phyloP scores from a whole-genome alignment of 2,113 vertebrate species.

The Lutjanus erythropterus region DNA sequence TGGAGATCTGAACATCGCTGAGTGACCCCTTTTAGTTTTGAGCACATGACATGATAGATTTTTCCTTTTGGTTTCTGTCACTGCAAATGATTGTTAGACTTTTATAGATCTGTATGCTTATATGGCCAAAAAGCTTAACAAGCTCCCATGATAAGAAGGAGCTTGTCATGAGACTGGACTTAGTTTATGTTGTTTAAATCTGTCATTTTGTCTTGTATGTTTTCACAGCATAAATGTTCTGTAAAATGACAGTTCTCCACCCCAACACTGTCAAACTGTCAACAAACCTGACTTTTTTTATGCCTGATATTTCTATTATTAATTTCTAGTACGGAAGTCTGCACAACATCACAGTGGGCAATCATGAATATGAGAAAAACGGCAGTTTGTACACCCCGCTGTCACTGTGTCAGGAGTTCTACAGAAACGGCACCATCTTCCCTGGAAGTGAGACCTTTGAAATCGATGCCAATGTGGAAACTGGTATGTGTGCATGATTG shows the following conservation, averaged over 20 bases:
- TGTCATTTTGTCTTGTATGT: background rate
- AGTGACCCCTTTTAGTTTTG: too few species aligned
- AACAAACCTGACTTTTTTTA: background rate
- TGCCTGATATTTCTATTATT: background rate
- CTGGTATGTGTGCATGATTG: constrained; percentile 79
- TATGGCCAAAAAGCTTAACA: background rate
- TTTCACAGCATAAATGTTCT: background rate
- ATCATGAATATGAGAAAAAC: constrained; percentile 90
- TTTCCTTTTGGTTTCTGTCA: constrained; percentile 12
- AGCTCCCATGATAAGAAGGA: background rate
- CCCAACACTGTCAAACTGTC: background rate
- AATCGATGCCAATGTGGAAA: constrained; percentile 91
- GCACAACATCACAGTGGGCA: constrained; percentile 90
- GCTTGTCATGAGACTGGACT: constrained; percentile 54
- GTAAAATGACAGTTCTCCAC: background rate
- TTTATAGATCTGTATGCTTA: constrained; percentile 16
- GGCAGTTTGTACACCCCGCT: constrained; percentile 82
- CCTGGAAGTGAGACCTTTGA: constrained; percentile 94
- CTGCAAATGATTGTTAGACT: constrained; percentile 49
- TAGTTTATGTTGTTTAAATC: constrained; percentile 36
- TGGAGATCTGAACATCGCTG: too few species aligned
- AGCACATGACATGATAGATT: background rate
- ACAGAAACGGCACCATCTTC: constrained; percentile 88
- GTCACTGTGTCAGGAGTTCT: constrained; percentile 91
- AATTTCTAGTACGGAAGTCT: constrained; percentile 87